Conservation (phyloP, 2,113 vertebrate genomes). For the Ophthalmolycus amberensis region DNA sequence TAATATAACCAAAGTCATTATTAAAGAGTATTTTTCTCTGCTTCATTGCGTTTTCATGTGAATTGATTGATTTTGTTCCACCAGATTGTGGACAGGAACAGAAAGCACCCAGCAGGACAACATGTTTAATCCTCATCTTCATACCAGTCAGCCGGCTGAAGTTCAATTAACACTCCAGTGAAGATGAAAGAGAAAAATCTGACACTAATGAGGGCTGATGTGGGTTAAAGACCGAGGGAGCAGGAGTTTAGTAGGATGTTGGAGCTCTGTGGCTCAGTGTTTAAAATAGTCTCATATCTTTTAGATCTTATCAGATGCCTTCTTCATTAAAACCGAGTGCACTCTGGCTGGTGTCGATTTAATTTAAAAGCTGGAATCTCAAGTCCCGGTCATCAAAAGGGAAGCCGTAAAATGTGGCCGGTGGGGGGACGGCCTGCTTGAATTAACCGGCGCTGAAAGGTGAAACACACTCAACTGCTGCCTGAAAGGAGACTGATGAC, state of each 20-base stretch:
- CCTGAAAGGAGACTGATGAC: constrained; percentile 55
- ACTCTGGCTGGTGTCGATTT: constrained; percentile 57
- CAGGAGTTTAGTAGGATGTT: constrained; percentile 36
- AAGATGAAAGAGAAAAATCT: constrained; percentile 32
- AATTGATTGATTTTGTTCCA: constrained; percentile 19
- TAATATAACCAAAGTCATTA: background rate
- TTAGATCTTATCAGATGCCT: constrained; percentile 62
- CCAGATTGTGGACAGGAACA: constrained; percentile 43
- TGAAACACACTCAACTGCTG: constrained; percentile 63
- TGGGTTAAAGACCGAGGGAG: constrained; percentile 55
- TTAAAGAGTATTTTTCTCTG: background rate
- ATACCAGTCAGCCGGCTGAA: constrained; percentile 52
- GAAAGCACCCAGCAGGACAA: constrained; percentile 51
- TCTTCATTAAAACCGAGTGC: constrained; percentile 62
- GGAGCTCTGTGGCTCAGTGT: background rate
- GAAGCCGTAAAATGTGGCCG: constrained; percentile 50
- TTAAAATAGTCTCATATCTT: constrained; percentile 18
- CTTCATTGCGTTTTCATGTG: constrained; percentile 48
- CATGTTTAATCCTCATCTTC: constrained; percentile 58
- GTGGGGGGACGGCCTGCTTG: constrained; percentile 48
- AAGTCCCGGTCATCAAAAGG: constrained; percentile 63
- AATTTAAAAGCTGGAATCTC: constrained; percentile 63
- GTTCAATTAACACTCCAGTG: constrained; percentile 53
- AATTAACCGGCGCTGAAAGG: constrained; percentile 71
- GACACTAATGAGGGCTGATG: constrained; percentile 43